Evolutionary conservation across 2,888 invertebrate genomes (phyloP).

Genomic region (Eupithecia subumbrata): DNA sequence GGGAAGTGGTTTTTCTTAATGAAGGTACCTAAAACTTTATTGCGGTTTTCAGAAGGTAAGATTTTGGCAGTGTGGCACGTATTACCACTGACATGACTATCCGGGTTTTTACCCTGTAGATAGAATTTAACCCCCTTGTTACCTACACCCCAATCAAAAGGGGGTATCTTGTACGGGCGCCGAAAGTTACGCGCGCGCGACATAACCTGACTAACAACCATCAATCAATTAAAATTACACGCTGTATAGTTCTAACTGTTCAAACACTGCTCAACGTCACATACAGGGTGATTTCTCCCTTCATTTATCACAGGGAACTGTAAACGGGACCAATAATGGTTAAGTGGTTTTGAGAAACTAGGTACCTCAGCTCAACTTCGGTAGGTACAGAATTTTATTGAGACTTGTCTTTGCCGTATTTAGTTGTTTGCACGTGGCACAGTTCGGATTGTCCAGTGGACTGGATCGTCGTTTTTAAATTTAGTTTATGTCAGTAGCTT

Average conservation of each 20-base stretch:
- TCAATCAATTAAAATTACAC: constrained; percentile 15
- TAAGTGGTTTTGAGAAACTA: neutral
- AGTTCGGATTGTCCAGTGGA: neutral
- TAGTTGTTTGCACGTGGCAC: neutral
- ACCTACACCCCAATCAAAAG: neutral
- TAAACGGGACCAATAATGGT: constrained; percentile 1
- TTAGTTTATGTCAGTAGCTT: no score
- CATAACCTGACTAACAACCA: neutral
- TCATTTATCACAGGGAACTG: constrained; percentile 54
- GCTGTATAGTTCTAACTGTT: neutral
- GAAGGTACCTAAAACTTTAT: neutral
- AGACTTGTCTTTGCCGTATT: neutral
- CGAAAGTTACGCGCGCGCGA: neutral
- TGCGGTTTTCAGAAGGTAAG: neutral
- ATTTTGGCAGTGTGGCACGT: neutral
- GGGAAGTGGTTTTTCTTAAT: no score
- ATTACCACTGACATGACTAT: neutral
- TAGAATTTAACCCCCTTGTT: neutral
- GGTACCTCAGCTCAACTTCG: neutral
- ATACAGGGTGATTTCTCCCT: constrained; percentile 3
- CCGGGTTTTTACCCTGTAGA: no score
- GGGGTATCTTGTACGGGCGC: neutral
- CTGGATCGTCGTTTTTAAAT: no score
- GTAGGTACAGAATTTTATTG: neutral
- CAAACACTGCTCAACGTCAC: constrained; percentile 1